phyloP scores from a whole-genome alignment of 2,797 vertebrate species.

The Sebastes vulpes region DNA sequence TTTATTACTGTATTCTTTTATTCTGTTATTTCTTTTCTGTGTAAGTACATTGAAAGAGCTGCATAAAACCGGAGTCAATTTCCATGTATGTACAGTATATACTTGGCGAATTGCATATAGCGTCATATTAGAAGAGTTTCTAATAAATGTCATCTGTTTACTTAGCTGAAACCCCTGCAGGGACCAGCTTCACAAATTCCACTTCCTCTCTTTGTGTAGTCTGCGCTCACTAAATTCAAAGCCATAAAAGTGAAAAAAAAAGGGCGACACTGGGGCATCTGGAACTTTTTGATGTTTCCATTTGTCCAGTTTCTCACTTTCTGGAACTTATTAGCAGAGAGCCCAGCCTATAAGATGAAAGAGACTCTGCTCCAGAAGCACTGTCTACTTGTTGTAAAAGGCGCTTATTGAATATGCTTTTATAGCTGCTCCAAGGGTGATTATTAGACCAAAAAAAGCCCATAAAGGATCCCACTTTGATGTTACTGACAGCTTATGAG shows the following conservation, averaged over 20 bases:
- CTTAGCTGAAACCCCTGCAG: conserved; percentile 10
- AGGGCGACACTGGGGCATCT: conserved; percentile 27
- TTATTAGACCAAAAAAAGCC: conserved; percentile 42
- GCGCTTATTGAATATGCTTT: conserved; percentile 69
- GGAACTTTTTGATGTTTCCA: conserved; percentile 48
- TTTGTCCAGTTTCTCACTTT: conserved; percentile 56
- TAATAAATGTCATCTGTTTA: conserved; percentile 29
- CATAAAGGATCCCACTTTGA: conserved; percentile 55
- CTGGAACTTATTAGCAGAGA: conserved; percentile 56
- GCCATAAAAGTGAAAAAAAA: conserved; percentile 33
- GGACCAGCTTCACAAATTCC: conserved; percentile 26
- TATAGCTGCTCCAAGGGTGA: conserved; percentile 55
- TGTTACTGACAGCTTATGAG: conserved; percentile 62
- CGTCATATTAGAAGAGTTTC: neutral
- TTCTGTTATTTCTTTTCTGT: too few relatives aligned
- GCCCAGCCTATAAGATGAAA: conserved; percentile 53
- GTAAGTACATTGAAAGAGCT: too few relatives aligned
- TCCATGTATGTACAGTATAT: too few relatives aligned
- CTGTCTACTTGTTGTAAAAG: conserved; percentile 53
- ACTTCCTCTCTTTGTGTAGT: conserved; percentile 4
- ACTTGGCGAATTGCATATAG: too few relatives aligned
- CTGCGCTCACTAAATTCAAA: conserved; percentile 41
- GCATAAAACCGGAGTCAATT: too few relatives aligned
- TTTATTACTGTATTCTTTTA: too few relatives aligned
- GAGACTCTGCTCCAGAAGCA: conserved; percentile 27